These are phyloP conservation scores for Brachypterus glaber DNA, from an alignment of 2,888 invertebrate genomes.

Conservation along the genomic window DNA sequence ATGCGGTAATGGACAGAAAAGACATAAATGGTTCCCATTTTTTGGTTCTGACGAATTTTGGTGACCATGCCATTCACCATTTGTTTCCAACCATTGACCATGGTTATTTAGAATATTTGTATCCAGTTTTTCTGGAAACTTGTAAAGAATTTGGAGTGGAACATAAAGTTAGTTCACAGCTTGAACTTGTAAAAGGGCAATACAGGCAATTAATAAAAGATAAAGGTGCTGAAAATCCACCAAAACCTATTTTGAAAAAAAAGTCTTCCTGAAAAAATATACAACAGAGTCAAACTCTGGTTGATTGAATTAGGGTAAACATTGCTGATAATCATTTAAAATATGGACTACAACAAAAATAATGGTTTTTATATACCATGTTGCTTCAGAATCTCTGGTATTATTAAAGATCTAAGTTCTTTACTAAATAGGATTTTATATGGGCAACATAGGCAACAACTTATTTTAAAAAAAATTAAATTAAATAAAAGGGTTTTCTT, in stretches of 20 bases:
- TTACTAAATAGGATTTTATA: too few species aligned
- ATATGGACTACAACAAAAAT: too few species aligned
- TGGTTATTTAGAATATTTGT: conserved; percentile 55
- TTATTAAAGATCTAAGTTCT: too few species aligned
- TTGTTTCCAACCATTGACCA: conserved; percentile 75
- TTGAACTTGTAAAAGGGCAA: conserved; percentile 57
- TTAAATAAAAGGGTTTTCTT: too few species aligned
- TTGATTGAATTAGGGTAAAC: conserved; percentile 2
- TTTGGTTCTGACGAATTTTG: conserved; percentile 61
- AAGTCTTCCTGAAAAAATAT: too few species aligned
- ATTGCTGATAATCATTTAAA: too few species aligned
- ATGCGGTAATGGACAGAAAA: conserved; percentile 61
- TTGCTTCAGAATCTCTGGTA: too few species aligned
- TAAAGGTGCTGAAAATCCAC: conserved; percentile 35
- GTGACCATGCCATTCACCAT: conserved; percentile 71
- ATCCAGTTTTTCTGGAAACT: conserved; percentile 53
- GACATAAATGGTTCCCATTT: conserved; percentile 58
- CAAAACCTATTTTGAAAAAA: conserved; percentile 17
- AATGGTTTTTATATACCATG: too few species aligned
- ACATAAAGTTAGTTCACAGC: conserved; percentile 43
- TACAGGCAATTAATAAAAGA: conserved; percentile 50
- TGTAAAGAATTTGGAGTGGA: conserved; percentile 54
- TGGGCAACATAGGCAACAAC: too few species aligned
- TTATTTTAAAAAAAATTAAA: too few species aligned
- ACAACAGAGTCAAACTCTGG: too few species aligned